Percentiles rank a stretch among this genome's conserved stretches.
Evolutionary conservation across 1,140 invertebrate species (phyloP).

Genomic region (Microplitis mediator): DNA sequence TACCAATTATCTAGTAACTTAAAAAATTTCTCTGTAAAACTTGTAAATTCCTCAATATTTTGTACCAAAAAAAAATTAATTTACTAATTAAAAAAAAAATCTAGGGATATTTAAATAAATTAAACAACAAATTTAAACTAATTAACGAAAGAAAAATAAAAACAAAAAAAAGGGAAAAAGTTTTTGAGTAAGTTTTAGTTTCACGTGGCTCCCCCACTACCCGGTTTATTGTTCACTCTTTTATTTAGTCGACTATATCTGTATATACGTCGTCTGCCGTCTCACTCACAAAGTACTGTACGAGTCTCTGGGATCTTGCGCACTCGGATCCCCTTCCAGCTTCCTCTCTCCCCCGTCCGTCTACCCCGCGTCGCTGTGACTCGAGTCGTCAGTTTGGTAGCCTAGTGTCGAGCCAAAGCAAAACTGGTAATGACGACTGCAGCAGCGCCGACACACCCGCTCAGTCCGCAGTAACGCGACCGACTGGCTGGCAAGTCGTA

Average conservation of each 20-base stretch:
- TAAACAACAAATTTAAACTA: too few species aligned
- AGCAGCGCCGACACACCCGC: constrained; percentile 44
- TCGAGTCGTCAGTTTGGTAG: neutral
- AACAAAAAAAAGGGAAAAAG: too few species aligned
- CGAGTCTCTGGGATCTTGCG: neutral
- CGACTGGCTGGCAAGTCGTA: constrained; percentile 17
- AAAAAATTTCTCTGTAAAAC: too few species aligned
- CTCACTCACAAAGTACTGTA: neutral
- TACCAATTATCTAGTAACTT: too few species aligned
- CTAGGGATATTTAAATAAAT: too few species aligned
- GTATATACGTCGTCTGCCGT: neutral
- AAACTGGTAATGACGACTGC: constrained; percentile 32
- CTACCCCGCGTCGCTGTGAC: too few species aligned
- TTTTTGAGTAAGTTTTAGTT: neutral
- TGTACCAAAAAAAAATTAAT: too few species aligned
- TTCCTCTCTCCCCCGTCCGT: neutral
- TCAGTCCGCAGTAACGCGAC: constrained; percentile 54
- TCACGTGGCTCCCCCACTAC: constrained; percentile 26
- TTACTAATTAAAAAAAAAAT: too few species aligned
- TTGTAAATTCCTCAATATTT: too few species aligned
- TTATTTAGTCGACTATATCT: neutral
- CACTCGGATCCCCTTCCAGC: neutral
- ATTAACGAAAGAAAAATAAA: too few species aligned
- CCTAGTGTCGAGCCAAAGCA: neutral
- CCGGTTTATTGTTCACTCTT: neutral